Percentiles rank a stretch among this genome's conserved stretches.
These are phyloP conservation scores for Habrosyne pyritoides DNA, from an alignment of 2,888 invertebrate species.

Conservation along the genomic window DNA sequence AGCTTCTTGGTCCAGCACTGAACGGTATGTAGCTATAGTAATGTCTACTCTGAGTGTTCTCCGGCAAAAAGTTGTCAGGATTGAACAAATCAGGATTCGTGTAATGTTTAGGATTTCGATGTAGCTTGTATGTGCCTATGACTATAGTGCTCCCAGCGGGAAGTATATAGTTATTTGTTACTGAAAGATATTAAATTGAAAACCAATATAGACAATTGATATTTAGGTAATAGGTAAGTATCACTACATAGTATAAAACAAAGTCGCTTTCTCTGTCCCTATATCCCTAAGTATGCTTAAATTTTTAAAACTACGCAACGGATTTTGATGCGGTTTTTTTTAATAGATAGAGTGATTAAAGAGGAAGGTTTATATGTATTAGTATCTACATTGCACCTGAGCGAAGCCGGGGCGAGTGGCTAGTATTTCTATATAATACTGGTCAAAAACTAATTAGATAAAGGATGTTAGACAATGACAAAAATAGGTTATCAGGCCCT, in stretches of 20 bases:
- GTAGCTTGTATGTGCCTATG: slow-evolving; percentile 86
- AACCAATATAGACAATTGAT: no score
- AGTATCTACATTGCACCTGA: no score
- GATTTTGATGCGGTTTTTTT: no score
- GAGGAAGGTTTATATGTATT: no score
- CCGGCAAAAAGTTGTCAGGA: slow-evolving; percentile 91
- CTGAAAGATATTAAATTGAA: slow-evolving; percentile 57
- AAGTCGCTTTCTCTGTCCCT: no score
- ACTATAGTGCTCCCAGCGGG: slow-evolving; percentile 89
- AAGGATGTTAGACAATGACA: neutral
- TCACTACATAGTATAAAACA: no score
- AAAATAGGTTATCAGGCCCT: neutral
- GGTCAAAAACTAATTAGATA: neutral
- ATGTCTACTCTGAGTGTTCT: slow-evolving; percentile 88
- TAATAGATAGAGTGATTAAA: no score
- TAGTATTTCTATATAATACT: slow-evolving; percentile 13
- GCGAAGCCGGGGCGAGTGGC: no score
- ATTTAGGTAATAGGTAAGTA: no score
- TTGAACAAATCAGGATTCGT: slow-evolving; percentile 88
- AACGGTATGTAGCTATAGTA: slow-evolving; percentile 92
- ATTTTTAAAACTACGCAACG: no score
- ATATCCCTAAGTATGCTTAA: no score
- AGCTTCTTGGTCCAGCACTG: slow-evolving; percentile 91
- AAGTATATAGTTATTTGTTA: slow-evolving; percentile 84
- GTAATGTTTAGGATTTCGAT: slow-evolving; percentile 86